phyloP scores from a whole-genome alignment of 1,140 invertebrate genomes.

The Coenobita brevimanus region DNA sequence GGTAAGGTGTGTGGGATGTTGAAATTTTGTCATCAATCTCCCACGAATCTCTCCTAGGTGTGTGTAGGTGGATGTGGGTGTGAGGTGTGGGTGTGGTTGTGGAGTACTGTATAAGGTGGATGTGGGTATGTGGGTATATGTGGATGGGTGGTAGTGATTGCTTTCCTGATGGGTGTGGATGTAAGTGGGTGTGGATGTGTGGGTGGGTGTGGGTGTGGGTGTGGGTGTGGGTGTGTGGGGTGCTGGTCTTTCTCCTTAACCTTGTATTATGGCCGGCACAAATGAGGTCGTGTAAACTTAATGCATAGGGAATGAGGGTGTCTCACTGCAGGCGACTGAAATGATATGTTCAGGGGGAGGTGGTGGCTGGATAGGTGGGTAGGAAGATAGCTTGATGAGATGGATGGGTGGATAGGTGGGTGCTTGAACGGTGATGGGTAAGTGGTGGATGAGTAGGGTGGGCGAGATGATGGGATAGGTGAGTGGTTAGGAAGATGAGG shows the following conservation, averaged over 20 bases:
- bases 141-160: not conserved
- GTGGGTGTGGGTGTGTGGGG: no score
- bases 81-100: no score
- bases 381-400: not conserved
- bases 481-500: no score
- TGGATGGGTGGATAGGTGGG: not conserved
- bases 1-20: no score
- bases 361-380: not conserved
- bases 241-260: slow-evolving; percentile 31
- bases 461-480: no score
- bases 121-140: not conserved
- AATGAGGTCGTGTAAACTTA: slow-evolving; percentile 65
- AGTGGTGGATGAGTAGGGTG: no score
- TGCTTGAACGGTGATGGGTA: not conserved
- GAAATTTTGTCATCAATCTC: no score
- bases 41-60: no score
- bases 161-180: not conserved
- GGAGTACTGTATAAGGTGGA: no score
- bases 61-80: no score
- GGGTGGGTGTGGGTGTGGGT: not conserved
- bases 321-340: slow-evolving; percentile 58
- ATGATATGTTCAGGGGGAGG: slow-evolving; percentile 55
- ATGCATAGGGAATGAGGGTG: slow-evolving; percentile 62
- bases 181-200: not conserved
- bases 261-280: slow-evolving; percentile 56